Evolutionary conservation across 2,113 vertebrate species (phyloP).

Genomic region (Triplophysa tibetana): DNA sequence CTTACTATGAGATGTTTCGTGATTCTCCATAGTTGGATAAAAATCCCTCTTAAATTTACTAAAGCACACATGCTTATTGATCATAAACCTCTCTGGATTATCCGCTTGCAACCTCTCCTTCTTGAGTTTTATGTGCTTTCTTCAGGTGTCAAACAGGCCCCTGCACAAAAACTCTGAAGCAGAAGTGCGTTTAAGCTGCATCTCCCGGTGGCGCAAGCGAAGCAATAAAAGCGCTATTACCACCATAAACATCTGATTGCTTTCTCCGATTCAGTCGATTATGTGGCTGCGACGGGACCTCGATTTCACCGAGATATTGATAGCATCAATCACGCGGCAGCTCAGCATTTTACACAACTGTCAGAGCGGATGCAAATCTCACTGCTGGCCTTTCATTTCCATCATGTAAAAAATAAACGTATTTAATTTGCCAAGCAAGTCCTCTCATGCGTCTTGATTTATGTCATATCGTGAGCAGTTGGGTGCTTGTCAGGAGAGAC

Average conservation of each 20-base stretch:
- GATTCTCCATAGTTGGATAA: neutral
- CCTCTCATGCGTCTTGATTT: constrained; percentile 1
- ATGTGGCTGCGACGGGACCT: constrained; percentile 17
- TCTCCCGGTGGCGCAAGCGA: constrained; percentile 20
- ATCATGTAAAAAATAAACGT: constrained; percentile 9
- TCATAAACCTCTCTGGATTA: neutral
- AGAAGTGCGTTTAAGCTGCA: neutral
- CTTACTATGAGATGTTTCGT: neutral
- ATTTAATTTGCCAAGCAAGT: neutral
- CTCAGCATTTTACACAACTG: constrained; percentile 12
- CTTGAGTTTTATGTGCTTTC: neutral
- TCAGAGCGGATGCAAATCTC: constrained; percentile 45
- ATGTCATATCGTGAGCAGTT: neutral
- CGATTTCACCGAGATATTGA: constrained; percentile 39
- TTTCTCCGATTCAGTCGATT: constrained; percentile 43
- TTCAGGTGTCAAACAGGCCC: constrained; percentile 3
- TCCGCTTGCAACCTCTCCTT: neutral
- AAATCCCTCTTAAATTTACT: neutral
- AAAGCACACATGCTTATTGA: neutral
- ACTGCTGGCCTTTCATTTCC: constrained; percentile 10
- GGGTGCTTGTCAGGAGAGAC: constrained; percentile 24
- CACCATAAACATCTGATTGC: constrained; percentile 51
- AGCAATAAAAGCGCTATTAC: constrained; percentile 57
- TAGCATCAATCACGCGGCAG: constrained; percentile 46
- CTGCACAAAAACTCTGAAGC: neutral